These are phyloP conservation scores for Pegea sp. DNA, from an alignment of 23 tunicate species.

Conservation along the genomic window DNA sequence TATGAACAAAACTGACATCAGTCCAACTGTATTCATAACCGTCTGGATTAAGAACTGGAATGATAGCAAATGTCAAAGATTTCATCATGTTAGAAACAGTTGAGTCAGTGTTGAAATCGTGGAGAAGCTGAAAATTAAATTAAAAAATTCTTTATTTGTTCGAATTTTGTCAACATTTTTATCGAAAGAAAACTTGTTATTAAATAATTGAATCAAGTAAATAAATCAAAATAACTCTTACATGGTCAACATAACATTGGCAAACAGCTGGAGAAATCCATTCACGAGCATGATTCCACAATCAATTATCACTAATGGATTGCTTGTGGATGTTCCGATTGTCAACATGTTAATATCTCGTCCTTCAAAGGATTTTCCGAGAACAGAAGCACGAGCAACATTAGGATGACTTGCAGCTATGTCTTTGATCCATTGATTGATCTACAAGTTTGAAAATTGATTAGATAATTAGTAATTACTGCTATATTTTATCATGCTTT, in stretches of 20 bases:
- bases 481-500: too few species aligned
- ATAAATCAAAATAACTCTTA: conserved; percentile 4
- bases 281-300: conserved; percentile 99
- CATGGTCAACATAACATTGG: conserved; percentile 74
- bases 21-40: conserved; percentile 79
- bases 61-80: conserved; percentile 30
- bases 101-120: conserved; percentile 21
- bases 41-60: conserved; percentile 73
- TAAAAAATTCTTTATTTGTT: conserved; percentile 1
- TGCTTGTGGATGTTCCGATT: conserved; percentile 2
- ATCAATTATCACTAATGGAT: conserved; percentile 62
- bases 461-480: too few species aligned
- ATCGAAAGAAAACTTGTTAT: background rate
- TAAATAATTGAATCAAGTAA: background rate
- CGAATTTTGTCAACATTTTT: background rate
- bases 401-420: conserved; percentile 13
- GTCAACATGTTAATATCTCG: conserved; percentile 34
- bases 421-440: conserved; percentile 23
- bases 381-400: background rate
- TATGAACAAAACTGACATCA: conserved; percentile 36
- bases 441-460: too few species aligned
- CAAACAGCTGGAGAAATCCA: conserved; percentile 98
- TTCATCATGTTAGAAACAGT: conserved; percentile 19
- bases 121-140: conserved; percentile 15
- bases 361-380: conserved; percentile 18